Evolutionary conservation across 2,797 vertebrate species (phyloP), one percentile per base, ranked within the genome.

Genomic region (Falco novaeseelandiae): DNA sequence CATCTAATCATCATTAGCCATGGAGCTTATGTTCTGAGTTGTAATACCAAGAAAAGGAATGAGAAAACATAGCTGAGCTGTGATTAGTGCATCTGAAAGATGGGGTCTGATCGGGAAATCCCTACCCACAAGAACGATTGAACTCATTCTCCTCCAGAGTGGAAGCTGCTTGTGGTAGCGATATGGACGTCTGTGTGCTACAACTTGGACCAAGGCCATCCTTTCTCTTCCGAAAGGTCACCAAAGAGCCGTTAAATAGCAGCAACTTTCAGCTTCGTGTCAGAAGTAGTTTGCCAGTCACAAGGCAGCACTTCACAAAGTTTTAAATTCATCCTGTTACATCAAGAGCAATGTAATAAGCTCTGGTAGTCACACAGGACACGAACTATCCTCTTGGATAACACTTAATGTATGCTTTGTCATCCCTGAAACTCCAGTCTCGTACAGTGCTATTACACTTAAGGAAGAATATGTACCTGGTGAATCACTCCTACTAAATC

Each of bases 401-500:
- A 26, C 89, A 55, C 69, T 92, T 95, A 96, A 97, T 81, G 79
- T 94, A 74, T 95, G 79, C 92, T 95, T 94, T 96, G 93, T 95
- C 95, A 96, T 87, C 90, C 49, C 90, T 66, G 81, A 48, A 95
- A 83, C 71, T 87, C 87, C 61, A 79, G 61, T 61, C 89, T 78
- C 51, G 57, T 51, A 10, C 13, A 72, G 82, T 48, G 69, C 89
- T 95, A 69, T 93, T 96, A 89, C 20, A 87, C 81, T 92, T 95
- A 83, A 80, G 51, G 73, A 94, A 96, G 92, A 80, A 76, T 83
- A 92, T 81, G 79, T 92, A 85, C 71, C 89, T 76, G 95, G 69
- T 93, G 94, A 96, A 96, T 94, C 84, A 87, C 92, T 93, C 46
- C 81, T 61, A 63, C 93, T 95, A 97, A 96, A 94, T 93, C 93